Conservation (phyloP, 2,888 invertebrate species). For the Sminthurinus aureus region DNA sequence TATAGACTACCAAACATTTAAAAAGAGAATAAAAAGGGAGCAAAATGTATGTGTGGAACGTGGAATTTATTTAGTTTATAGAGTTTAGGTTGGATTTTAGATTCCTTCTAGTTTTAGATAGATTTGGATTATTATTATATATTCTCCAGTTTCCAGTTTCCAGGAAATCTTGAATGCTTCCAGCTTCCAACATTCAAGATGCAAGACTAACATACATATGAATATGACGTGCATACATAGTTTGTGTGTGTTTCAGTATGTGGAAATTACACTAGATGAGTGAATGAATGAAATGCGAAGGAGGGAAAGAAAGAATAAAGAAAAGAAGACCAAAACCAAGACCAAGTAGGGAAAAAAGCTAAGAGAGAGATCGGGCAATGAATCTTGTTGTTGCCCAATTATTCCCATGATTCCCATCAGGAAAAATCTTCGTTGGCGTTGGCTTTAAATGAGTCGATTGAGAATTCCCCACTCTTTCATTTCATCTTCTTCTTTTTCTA, state of each 20-base stretch:
- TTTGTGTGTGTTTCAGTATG: background rate
- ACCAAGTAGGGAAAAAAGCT: background rate
- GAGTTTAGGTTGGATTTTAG: background rate
- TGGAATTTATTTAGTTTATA: background rate
- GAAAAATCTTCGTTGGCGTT: slow-evolving; percentile 54
- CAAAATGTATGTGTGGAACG: background rate
- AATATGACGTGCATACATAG: too few relatives aligned
- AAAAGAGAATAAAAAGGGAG: background rate
- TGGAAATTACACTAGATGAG: background rate
- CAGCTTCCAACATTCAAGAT: too few relatives aligned
- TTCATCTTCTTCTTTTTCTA: slow-evolving; percentile 22
- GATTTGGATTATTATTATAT: too few relatives aligned
- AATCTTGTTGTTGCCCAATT: slow-evolving; percentile 45
- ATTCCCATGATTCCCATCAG: slow-evolving; percentile 60
- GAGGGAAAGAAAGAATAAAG: background rate
- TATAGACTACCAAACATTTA: background rate
- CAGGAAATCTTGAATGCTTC: too few relatives aligned
- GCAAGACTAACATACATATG: too few relatives aligned
- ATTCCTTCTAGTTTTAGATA: background rate
- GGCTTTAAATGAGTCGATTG: slow-evolving; percentile 58
- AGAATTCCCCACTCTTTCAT: slow-evolving; percentile 48
- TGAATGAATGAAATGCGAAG: background rate
- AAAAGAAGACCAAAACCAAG: too few relatives aligned
- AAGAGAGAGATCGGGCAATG: background rate
- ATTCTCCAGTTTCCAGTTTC: too few relatives aligned